Percentiles rank a stretch among this genome's conserved stretches.
These are phyloP conservation scores for Scolopax rusticola DNA, from an alignment of 2,797 vertebrate genomes.

Conservation along the genomic window DNA sequence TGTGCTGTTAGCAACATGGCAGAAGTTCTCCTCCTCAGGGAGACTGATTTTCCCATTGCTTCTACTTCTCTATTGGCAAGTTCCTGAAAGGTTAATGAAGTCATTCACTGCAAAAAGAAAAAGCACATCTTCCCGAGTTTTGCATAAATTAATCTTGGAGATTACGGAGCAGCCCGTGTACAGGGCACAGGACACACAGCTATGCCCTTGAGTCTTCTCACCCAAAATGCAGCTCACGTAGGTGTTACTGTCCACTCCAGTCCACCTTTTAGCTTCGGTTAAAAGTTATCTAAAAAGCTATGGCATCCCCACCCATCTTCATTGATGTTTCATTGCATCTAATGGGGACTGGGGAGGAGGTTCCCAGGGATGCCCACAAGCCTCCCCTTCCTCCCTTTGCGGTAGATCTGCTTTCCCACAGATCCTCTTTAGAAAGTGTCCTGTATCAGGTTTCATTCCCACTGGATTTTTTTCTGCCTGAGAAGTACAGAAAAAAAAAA, in stretches of 20 bases:
- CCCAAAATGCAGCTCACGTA: background rate
- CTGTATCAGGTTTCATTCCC: slow-evolving; percentile 22
- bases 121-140: slow-evolving; percentile 60
- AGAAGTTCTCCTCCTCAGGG: background rate
- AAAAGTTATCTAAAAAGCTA: background rate
- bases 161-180: background rate
- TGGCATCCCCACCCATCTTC: slow-evolving; percentile 4
- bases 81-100: slow-evolving; percentile 66
- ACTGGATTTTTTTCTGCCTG: slow-evolving; percentile 47
- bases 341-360: slow-evolving; percentile 20
- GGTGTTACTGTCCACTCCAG: background rate
- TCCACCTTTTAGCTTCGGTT: background rate
- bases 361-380: slow-evolving; percentile 18
- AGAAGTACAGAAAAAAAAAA: slow-evolving; percentile 55
- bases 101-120: slow-evolving; percentile 64
- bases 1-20: background rate
- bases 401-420: slow-evolving; percentile 55
- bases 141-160: slow-evolving; percentile 60
- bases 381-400: background rate
- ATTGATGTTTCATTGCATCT: slow-evolving; percentile 27
- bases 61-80: slow-evolving; percentile 9
- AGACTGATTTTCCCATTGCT: slow-evolving; percentile 23
- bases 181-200: background rate
- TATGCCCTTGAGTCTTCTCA: slow-evolving; percentile 40
- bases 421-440: slow-evolving; percentile 38